phyloP scores from a whole-genome alignment of 2,113 vertebrate species.

The Catharus bicknelli region DNA sequence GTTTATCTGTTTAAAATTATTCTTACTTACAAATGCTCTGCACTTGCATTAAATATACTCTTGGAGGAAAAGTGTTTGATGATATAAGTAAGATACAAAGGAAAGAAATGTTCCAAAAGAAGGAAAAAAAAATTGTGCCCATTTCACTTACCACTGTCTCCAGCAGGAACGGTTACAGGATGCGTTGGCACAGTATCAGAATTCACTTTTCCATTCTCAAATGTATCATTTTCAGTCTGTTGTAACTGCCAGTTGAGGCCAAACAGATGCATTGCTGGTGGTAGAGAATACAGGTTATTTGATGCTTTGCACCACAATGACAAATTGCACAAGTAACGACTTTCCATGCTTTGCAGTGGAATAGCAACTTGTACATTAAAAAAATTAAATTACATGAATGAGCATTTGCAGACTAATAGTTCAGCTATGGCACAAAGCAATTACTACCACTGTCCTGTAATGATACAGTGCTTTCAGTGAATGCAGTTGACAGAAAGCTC shows the following conservation, averaged over 20 bases:
- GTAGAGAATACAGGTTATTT: constrained; percentile 65
- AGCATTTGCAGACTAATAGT: constrained; percentile 16
- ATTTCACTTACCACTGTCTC: constrained; percentile 86
- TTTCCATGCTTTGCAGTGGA: not conserved
- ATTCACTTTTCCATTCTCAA: constrained; percentile 93
- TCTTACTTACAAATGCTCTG: not conserved
- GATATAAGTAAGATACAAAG: not conserved
- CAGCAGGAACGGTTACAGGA: constrained; percentile 84
- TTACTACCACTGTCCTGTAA: constrained; percentile 39
- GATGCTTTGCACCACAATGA: constrained; percentile 19
- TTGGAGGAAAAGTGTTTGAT: not conserved
- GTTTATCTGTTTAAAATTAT: not conserved
- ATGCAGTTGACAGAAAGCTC: constrained; percentile 16
- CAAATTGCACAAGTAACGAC: not conserved
- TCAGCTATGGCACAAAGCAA: constrained; percentile 1
- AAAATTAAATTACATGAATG: constrained; percentile 47
- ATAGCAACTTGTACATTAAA: not conserved
- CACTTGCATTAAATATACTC: not conserved
- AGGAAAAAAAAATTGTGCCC: not conserved
- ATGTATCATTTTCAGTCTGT: constrained; percentile 92
- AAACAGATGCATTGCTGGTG: constrained; percentile 94
- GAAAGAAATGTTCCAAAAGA: not conserved
- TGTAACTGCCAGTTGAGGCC: constrained; percentile 98
- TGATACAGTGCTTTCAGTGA: constrained; percentile 5
- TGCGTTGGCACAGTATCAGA: constrained; percentile 85